These are phyloP conservation scores for Plecturocebus donacophilus DNA, from an alignment of 2,113 vertebrate species.

Conservation along the genomic window DNA sequence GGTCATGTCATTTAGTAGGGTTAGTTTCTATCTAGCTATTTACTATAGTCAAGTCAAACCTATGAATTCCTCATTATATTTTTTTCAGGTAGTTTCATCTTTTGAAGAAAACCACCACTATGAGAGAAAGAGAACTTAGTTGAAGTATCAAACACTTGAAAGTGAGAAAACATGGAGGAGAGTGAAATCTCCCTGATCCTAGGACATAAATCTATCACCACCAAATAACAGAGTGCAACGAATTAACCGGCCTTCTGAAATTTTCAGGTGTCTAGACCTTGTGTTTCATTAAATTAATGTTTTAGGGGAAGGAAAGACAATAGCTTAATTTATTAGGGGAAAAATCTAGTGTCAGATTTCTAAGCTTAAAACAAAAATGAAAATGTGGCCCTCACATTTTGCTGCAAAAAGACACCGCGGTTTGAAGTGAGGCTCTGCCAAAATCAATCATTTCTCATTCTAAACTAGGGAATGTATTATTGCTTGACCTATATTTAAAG, in stretches of 20 bases:
- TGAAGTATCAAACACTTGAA: not conserved
- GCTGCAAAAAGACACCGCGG: not conserved
- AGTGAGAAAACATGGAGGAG: not conserved
- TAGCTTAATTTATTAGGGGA: not conserved
- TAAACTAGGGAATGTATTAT: not conserved
- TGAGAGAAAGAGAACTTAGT: not conserved
- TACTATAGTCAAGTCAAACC: not conserved
- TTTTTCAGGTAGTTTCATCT: not conserved
- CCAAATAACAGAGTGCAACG: not conserved
- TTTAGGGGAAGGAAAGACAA: not conserved
- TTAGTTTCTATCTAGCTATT: not conserved
- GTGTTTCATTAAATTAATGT: not conserved
- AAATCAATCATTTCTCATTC: not conserved
- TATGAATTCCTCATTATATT: not conserved
- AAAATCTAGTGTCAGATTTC: not conserved
- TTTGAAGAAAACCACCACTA: not conserved
- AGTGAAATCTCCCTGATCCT: not conserved
- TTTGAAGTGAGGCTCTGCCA: not conserved
- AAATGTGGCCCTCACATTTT: not conserved
- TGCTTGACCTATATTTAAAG: not conserved
- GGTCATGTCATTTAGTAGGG: not conserved
- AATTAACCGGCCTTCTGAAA: not conserved
- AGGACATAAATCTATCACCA: not conserved
- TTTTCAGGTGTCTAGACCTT: not conserved
- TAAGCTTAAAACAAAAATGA: conserved; percentile 6